Evolutionary conservation across 2,888 invertebrate species (phyloP).

Genomic region (Drosophila melanosoma): DNA sequence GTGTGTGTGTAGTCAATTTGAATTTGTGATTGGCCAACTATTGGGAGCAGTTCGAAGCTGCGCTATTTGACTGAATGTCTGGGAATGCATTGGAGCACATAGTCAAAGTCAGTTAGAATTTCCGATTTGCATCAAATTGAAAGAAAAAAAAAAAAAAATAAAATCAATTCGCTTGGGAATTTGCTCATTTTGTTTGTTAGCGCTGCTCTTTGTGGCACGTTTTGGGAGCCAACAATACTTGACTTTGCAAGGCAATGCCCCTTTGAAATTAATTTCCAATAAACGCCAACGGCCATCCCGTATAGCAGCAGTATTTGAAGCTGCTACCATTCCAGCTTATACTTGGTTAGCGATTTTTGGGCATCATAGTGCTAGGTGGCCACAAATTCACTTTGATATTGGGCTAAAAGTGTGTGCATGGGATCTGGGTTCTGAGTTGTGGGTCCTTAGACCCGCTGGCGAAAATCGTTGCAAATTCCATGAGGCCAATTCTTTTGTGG

Average conservation of each 20-base stretch:
- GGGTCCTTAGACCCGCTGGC: constrained; percentile 15
- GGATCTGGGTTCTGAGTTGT: not conserved
- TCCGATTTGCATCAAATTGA: constrained; percentile 29
- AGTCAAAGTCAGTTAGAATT: constrained; percentile 44
- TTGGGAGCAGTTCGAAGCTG: not conserved
- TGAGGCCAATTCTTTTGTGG: constrained; percentile 43
- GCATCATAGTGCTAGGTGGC: constrained; percentile 44
- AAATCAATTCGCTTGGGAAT: constrained; percentile 18
- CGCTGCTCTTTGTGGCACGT: constrained; percentile 21
- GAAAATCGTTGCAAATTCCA: constrained; percentile 50
- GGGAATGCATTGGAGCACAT: constrained; percentile 54
- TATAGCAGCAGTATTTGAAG: not conserved
- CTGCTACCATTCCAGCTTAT: constrained; percentile 19
- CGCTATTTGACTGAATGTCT: constrained; percentile 33
- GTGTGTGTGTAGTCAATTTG: constrained; percentile 15
- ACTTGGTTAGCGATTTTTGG: constrained; percentile 16
- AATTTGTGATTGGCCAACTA: constrained; percentile 20
- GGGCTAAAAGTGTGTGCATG: constrained; percentile 29
- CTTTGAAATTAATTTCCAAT: constrained; percentile 57
- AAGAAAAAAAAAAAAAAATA: not conserved
- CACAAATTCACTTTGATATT: constrained; percentile 49
- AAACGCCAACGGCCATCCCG: constrained; percentile 14
- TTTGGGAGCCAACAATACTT: constrained; percentile 22
- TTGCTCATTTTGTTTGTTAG: constrained; percentile 22
- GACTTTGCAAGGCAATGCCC: constrained; percentile 1